phyloP scores from a whole-genome alignment of 2,888 invertebrate species.

The Scaptomyza parva region DNA sequence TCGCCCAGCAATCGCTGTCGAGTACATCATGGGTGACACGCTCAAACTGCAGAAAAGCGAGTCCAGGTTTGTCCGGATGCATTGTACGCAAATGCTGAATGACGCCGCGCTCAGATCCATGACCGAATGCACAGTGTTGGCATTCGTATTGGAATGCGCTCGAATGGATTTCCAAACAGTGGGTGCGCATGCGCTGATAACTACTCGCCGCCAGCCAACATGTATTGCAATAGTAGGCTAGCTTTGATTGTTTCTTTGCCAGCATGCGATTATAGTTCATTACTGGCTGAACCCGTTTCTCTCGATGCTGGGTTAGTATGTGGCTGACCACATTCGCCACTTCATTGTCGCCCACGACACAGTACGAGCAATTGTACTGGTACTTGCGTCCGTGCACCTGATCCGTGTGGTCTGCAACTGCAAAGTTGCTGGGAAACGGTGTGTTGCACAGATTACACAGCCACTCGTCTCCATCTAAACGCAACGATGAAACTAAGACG shows the following conservation, averaged over 20 bases:
- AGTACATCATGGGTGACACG: slow-evolving; percentile 43
- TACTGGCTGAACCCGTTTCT: slow-evolving; percentile 24
- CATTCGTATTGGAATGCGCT: slow-evolving; percentile 90
- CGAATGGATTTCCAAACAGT: slow-evolving; percentile 85
- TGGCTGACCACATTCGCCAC: slow-evolving; percentile 24
- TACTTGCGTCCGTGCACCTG: slow-evolving; percentile 8
- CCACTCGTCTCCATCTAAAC: slow-evolving; percentile 15
- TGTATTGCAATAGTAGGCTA: slow-evolving; percentile 65
- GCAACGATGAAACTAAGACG: slow-evolving; percentile 1
- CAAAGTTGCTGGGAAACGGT: not conserved
- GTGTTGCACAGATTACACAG: slow-evolving; percentile 49
- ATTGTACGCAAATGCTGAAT: slow-evolving; percentile 43
- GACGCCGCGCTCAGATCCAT: slow-evolving; percentile 51
- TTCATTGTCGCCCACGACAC: not conserved
- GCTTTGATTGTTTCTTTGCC: slow-evolving; percentile 50
- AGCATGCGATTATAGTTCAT: slow-evolving; percentile 23
- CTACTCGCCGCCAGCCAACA: slow-evolving; percentile 31
- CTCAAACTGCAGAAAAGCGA: slow-evolving; percentile 86
- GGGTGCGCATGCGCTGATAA: slow-evolving; percentile 53
- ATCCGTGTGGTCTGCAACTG: slow-evolving; percentile 2
- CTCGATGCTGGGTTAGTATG: slow-evolving; percentile 26
- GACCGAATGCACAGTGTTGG: slow-evolving; percentile 88
- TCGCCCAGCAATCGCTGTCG: slow-evolving; percentile 68
- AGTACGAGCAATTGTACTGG: slow-evolving; percentile 37
- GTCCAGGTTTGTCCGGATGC: slow-evolving; percentile 76